A percentile compares a stretch with the other conserved stretches of the same genome.
Conservation (phyloP, 1,140 invertebrate genomes). For the Parapsyche elsis region DNA sequence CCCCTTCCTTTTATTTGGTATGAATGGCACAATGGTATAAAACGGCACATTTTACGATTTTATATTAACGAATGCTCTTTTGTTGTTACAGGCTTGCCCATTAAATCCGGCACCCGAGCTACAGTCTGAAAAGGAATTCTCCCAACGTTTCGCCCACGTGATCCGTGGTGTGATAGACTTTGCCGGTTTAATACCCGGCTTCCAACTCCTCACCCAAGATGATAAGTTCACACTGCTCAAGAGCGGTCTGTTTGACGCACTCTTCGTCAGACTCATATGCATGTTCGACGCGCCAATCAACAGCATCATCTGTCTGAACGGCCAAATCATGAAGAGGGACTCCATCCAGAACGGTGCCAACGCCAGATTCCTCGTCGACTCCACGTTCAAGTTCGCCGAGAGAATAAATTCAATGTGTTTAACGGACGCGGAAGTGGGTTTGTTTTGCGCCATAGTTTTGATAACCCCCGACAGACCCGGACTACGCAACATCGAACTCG, state of each 20-base stretch:
- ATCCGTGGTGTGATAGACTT: conserved; percentile 98
- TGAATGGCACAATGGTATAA: background rate
- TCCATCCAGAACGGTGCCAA: conserved; percentile 91
- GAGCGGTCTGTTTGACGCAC: conserved; percentile 93
- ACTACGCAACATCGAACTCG: conserved; percentile 89
- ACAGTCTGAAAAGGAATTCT: conserved; percentile 91
- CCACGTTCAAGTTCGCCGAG: conserved; percentile 97
- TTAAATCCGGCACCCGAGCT: conserved; percentile 92
- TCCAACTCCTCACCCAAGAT: conserved; percentile 92
- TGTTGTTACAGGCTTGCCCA: conserved; percentile 89
- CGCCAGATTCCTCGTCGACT: conserved; percentile 93
- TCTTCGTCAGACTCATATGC: conserved; percentile 91
- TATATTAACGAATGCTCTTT: conserved; percentile 58
- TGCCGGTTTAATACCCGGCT: conserved; percentile 96
- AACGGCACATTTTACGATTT: conserved; percentile 2
- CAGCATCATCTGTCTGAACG: conserved; percentile 93
- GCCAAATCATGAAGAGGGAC: conserved; percentile 89
- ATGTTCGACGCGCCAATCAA: conserved; percentile 93
- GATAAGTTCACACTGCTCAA: conserved; percentile 97
- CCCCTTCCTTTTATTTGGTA: background rate
- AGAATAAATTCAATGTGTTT: conserved; percentile 90
- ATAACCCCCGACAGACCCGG: conserved; percentile 94
- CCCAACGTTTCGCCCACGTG: conserved; percentile 92
- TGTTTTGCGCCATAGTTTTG: conserved; percentile 95
- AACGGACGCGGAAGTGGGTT: conserved; percentile 91